phyloP scores from a whole-genome alignment of 1,140 invertebrate genomes.

The Archivesica marissinica region DNA sequence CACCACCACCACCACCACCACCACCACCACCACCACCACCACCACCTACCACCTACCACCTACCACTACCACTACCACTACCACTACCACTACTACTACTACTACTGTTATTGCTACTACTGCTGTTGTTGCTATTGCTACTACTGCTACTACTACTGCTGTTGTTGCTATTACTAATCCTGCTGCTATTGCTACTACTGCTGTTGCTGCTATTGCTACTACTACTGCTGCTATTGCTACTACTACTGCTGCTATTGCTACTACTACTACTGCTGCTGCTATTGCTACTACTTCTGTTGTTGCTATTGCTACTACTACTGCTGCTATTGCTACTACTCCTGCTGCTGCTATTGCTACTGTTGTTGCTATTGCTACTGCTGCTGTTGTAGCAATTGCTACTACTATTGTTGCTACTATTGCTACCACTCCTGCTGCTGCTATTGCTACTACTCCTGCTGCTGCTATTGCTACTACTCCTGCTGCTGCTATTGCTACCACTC shows the following conservation, averaged over 20 bases:
- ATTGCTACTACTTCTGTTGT: slow-evolving; percentile 24
- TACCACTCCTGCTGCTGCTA: no score
- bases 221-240: slow-evolving; percentile 3
- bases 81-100: no score
- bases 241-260: background rate
- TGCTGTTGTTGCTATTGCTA: background rate
- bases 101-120: slow-evolving; percentile 8
- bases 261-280: background rate
- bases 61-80: background rate
- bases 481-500: no score
- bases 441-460: no score
- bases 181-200: slow-evolving; percentile 12
- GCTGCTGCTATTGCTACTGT: no score
- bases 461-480: no score
- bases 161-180: no score
- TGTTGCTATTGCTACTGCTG: slow-evolving; percentile 17
- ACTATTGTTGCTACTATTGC: no score
- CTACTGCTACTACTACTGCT: slow-evolving; percentile 16
- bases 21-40: slow-evolving; percentile 4
- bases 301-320: no score
- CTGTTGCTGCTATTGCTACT: slow-evolving; percentile 1
- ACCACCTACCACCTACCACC: background rate
- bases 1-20: slow-evolving; percentile 9
- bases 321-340: no score
- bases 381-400: background rate